Percentiles rank a stretch among this genome's conserved stretches.
Evolutionary conservation across 2,113 vertebrate species (phyloP).

Genomic region (Mustelus asterias): DNA sequence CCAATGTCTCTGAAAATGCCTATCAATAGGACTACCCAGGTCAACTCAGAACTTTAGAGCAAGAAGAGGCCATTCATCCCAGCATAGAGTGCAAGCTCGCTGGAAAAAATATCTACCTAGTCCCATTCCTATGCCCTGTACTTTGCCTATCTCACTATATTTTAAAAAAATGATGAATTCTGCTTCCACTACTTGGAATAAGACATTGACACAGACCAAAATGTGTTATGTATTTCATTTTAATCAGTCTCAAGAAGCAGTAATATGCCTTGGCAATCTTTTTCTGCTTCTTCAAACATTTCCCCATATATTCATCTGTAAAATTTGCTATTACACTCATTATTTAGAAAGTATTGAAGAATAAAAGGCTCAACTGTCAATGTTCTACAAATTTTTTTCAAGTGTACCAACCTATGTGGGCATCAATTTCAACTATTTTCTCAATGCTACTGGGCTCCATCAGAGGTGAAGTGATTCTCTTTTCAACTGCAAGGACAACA

Average conservation of each 20-base stretch:
- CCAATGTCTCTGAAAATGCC: background rate
- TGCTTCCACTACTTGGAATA: background rate
- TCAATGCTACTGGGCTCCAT: slow-evolving; percentile 99
- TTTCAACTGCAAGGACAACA: slow-evolving; percentile 93
- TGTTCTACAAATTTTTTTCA: background rate
- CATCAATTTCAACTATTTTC: slow-evolving; percentile 97
- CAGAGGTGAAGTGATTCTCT: slow-evolving; percentile 92
- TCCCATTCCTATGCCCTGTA: background rate
- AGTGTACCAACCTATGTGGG: slow-evolving; percentile 75
- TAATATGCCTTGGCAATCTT: background rate
- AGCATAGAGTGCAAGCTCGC: too few species aligned
- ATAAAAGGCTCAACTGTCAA: background rate
- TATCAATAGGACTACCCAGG: background rate
- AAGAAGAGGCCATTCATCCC: background rate
- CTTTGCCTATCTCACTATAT: background rate
- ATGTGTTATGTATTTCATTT: background rate
- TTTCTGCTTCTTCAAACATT: background rate
- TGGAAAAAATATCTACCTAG: background rate
- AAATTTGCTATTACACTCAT: background rate
- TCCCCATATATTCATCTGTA: background rate
- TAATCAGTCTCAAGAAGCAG: background rate
- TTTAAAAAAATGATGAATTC: background rate
- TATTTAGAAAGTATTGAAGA: background rate
- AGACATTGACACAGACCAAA: background rate
- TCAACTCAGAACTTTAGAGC: background rate